Evolutionary conservation across 2,797 vertebrate species (phyloP).

Genomic region (Gadopsis marmoratus): DNA sequence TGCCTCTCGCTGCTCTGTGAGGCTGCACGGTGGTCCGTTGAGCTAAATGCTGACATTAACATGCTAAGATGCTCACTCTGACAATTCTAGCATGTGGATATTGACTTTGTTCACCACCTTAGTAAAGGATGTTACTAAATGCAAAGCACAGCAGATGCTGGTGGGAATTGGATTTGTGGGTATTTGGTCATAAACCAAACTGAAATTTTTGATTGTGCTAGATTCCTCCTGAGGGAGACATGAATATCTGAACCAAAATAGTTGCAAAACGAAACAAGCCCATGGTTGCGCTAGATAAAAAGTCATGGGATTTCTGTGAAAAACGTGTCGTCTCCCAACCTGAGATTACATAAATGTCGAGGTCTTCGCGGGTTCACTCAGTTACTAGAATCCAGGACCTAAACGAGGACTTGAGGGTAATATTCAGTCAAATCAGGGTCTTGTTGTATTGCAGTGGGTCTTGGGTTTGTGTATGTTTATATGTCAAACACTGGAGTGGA

Average conservation of each 20-base stretch:
- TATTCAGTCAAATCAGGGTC: background rate
- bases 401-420: background rate
- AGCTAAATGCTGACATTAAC: no score
- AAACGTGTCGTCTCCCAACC: background rate
- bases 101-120: background rate
- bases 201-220: background rate
- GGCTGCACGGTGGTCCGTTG: no score
- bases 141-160: no score
- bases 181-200: background rate
- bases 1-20: no score
- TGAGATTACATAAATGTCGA: background rate
- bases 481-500: background rate
- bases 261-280: background rate
- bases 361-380: background rate
- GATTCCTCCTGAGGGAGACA: background rate
- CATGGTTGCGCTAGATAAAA: background rate
- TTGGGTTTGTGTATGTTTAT: background rate
- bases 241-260: background rate
- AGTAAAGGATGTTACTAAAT: no score
- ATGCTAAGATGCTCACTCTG: no score
- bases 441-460: background rate
- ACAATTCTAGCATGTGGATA: background rate
- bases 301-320: background rate
- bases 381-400: background rate
- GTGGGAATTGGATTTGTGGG: background rate